Conservation (phyloP, 1,140 invertebrate genomes). For the Lepidurus packardi region DNA sequence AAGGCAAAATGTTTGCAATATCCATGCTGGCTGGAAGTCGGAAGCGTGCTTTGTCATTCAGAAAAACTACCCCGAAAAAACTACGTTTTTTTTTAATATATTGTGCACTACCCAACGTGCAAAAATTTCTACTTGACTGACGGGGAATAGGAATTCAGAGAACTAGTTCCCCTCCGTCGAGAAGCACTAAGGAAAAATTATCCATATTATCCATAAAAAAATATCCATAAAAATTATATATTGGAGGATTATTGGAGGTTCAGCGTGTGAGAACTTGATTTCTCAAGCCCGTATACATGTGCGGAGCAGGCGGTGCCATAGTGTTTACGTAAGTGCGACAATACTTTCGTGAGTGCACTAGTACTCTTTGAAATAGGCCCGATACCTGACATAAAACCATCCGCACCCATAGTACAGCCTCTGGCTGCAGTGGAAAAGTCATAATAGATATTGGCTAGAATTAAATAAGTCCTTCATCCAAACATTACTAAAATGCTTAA, state of each 20-base stretch:
- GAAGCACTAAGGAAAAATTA: too few relatives aligned
- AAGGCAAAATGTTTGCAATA: conserved; percentile 9
- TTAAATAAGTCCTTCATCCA: neutral
- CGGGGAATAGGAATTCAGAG: neutral
- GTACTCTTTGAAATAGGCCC: conserved; percentile 29
- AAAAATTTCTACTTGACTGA: neutral
- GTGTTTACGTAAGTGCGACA: conserved; percentile 24
- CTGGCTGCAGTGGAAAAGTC: conserved; percentile 26
- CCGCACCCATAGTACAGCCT: conserved; percentile 66
- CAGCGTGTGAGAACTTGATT: neutral
- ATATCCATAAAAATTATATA: too few relatives aligned
- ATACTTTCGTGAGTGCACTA: conserved; percentile 24
- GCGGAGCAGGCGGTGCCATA: conserved; percentile 25
- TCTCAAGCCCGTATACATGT: conserved; percentile 4
- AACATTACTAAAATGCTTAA: neutral
- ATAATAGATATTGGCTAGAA: conserved; percentile 31
- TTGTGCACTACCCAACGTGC: conserved; percentile 20
- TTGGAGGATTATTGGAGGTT: too few relatives aligned
- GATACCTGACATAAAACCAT: conserved; percentile 71
- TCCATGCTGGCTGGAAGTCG: neutral
- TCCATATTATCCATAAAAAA: too few relatives aligned
- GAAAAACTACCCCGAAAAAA: neutral
- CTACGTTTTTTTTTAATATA: neutral
- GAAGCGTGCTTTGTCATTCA: neutral
- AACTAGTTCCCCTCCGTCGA: neutral